Conservation (phyloP, 2,797 vertebrate species). For the Etheostoma nigrum region DNA sequence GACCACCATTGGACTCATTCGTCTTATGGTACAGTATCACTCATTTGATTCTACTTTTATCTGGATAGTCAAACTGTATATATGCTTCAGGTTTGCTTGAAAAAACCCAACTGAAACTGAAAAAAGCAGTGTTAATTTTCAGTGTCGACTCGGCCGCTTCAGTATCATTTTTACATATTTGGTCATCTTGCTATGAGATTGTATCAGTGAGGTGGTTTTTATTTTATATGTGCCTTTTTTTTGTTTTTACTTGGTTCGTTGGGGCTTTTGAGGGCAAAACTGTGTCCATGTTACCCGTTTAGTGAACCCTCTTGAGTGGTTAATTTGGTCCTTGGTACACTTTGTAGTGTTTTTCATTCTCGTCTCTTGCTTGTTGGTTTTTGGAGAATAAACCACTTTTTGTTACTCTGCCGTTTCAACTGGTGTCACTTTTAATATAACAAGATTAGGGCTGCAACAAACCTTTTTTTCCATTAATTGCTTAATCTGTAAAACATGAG, state of each 20-base stretch:
- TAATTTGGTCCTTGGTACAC: slow-evolving; percentile 54
- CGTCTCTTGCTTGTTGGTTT: slow-evolving; percentile 74
- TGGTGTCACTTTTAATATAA: slow-evolving; percentile 16
- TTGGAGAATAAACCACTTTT: slow-evolving; percentile 81
- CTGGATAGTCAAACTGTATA: slow-evolving; percentile 64
- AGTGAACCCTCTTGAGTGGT: slow-evolving; percentile 43
- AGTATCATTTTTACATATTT: slow-evolving; percentile 14
- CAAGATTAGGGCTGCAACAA: neutral
- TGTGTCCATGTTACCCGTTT: slow-evolving; percentile 46
- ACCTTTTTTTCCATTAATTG: neutral
- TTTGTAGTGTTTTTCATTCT: slow-evolving; percentile 66
- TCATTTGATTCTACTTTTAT: slow-evolving; percentile 62
- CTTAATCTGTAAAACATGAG: neutral
- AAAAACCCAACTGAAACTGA: slow-evolving; percentile 31
- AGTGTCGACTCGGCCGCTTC: slow-evolving; percentile 33
- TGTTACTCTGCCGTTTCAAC: slow-evolving; percentile 64
- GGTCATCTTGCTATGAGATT: slow-evolving; percentile 41
- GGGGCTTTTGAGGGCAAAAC: slow-evolving; percentile 36
- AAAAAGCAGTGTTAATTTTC: slow-evolving; percentile 63
- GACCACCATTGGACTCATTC: slow-evolving; percentile 61
- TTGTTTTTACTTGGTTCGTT: slow-evolving; percentile 5
- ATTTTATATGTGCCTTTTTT: slow-evolving; percentile 55
- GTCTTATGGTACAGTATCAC: slow-evolving; percentile 58
- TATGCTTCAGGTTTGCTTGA: slow-evolving; percentile 61
- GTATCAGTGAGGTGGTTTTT: slow-evolving; percentile 57